A percentile compares a stretch with the other conserved stretches of the same genome.
Conservation (phyloP, 2,888 invertebrate species). For the Malthinus seriepunctatus region DNA sequence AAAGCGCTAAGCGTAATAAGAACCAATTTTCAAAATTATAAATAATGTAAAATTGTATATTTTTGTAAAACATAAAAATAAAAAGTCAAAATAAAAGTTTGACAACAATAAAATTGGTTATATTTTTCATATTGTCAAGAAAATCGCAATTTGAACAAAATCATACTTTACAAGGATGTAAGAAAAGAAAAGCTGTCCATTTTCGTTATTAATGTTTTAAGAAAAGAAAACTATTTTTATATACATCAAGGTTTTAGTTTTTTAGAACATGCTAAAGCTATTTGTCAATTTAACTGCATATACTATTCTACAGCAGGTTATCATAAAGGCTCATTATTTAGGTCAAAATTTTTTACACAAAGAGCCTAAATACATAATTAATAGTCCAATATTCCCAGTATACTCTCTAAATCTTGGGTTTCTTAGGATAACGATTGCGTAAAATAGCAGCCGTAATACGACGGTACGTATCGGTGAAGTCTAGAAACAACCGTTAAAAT, state of each 20-base stretch:
- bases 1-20: no score
- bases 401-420: no score
- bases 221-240: slow-evolving; percentile 15
- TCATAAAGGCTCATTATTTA: slow-evolving; percentile 15
- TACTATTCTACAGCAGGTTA: slow-evolving; percentile 5
- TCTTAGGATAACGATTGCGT: no score
- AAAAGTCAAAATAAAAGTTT: no score
- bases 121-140: not conserved
- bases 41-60: no score
- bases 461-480: no score
- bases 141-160: slow-evolving; percentile 1
- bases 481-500: no score
- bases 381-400: no score
- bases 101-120: not conserved
- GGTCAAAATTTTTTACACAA: slow-evolving; percentile 3
- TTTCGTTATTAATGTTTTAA: slow-evolving; percentile 19
- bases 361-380: no score
- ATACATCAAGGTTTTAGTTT: slow-evolving; percentile 11
- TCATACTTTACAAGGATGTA: slow-evolving; percentile 10
- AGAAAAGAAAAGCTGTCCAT: slow-evolving; percentile 19
- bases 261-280: slow-evolving; percentile 11
- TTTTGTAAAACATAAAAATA: no score
- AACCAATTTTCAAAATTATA: no score
- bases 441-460: no score
- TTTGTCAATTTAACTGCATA: slow-evolving; percentile 22